Conservation (phyloP, 2,797 vertebrate species). For the Takifugu rubripes region DNA sequence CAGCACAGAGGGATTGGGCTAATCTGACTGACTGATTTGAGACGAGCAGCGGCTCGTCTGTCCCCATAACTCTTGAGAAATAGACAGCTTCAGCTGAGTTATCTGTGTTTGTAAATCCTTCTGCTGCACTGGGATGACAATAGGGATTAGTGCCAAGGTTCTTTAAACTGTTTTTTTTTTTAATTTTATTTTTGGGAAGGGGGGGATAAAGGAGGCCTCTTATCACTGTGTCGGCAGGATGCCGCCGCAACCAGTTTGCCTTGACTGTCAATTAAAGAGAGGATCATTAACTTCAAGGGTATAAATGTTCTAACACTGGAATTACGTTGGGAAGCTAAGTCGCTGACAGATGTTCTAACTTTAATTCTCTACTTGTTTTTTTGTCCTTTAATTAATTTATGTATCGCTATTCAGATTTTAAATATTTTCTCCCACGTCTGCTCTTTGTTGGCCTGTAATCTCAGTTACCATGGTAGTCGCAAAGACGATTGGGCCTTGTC, state of each 20-base stretch:
- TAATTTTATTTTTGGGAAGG: slow-evolving; percentile 57
- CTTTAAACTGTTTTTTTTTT: slow-evolving; percentile 74
- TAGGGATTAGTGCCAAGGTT: slow-evolving; percentile 81
- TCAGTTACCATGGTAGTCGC: slow-evolving; percentile 69
- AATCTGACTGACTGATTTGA: slow-evolving; percentile 78
- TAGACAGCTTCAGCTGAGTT: slow-evolving; percentile 73
- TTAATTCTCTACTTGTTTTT: slow-evolving; percentile 81
- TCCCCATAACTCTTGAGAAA: slow-evolving; percentile 73
- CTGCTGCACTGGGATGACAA: slow-evolving; percentile 79
- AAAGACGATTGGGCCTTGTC: slow-evolving; percentile 75
- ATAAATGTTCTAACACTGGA: slow-evolving; percentile 85
- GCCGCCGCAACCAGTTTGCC: slow-evolving; percentile 74
- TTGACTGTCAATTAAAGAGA: slow-evolving; percentile 84
- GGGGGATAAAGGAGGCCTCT: slow-evolving; percentile 33
- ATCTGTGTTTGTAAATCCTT: slow-evolving; percentile 81
- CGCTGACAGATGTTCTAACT: slow-evolving; percentile 84
- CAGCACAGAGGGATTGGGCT: slow-evolving; percentile 73
- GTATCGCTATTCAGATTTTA: slow-evolving; percentile 75
- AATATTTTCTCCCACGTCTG: slow-evolving; percentile 66
- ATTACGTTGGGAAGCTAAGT: slow-evolving; percentile 81
- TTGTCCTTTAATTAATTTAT: slow-evolving; percentile 84
- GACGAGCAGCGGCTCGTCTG: slow-evolving; percentile 57
- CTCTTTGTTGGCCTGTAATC: slow-evolving; percentile 76
- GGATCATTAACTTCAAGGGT: slow-evolving; percentile 86
- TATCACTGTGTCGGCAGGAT: slow-evolving; percentile 78